A percentile compares a stretch with the other conserved stretches of the same genome.
phyloP scores from a whole-genome alignment of 1,140 invertebrate species.

The Mesaphorura yosii region DNA sequence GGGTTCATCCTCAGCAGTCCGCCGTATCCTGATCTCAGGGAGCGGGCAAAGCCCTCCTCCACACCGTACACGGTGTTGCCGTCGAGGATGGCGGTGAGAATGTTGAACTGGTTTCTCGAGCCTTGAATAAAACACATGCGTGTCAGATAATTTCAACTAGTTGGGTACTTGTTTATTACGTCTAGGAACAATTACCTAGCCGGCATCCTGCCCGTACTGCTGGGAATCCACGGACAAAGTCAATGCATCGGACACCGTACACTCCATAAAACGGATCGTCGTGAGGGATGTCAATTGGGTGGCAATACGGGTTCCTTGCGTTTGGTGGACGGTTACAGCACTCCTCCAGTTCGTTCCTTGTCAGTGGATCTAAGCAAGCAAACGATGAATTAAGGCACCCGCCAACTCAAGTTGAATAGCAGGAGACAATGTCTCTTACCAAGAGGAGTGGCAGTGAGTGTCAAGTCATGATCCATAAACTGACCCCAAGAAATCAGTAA shows the following conservation, averaged over 20 bases:
- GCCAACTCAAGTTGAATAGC: neutral
- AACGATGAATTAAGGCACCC: neutral
- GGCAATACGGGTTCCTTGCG: constrained; percentile 77
- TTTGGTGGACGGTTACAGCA: constrained; percentile 66
- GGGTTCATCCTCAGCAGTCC: constrained; percentile 75
- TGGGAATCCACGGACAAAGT: constrained; percentile 76
- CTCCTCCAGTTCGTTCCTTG: constrained; percentile 75
- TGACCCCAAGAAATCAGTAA: constrained; percentile 90
- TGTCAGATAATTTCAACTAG: neutral
- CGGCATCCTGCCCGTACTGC: constrained; percentile 67
- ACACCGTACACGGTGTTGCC: constrained; percentile 76
- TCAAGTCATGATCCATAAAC: constrained; percentile 89
- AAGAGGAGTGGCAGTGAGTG: constrained; percentile 69
- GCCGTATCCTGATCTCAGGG: constrained; percentile 61
- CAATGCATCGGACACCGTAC: constrained; percentile 69
- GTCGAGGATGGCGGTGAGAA: constrained; percentile 66
- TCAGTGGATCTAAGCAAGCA: constrained; percentile 54
- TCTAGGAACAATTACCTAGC: constrained; percentile 36
- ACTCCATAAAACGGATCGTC: constrained; percentile 84
- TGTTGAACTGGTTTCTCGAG: constrained; percentile 68
- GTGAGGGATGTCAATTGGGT: constrained; percentile 75
- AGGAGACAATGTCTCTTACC: constrained; percentile 44
- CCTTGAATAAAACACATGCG: neutral
- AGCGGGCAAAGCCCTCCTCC: constrained; percentile 61
- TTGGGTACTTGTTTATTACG: neutral